Evolutionary conservation across 2,113 vertebrate species (phyloP).

Genomic region (Tragelaphus strepsiceros): DNA sequence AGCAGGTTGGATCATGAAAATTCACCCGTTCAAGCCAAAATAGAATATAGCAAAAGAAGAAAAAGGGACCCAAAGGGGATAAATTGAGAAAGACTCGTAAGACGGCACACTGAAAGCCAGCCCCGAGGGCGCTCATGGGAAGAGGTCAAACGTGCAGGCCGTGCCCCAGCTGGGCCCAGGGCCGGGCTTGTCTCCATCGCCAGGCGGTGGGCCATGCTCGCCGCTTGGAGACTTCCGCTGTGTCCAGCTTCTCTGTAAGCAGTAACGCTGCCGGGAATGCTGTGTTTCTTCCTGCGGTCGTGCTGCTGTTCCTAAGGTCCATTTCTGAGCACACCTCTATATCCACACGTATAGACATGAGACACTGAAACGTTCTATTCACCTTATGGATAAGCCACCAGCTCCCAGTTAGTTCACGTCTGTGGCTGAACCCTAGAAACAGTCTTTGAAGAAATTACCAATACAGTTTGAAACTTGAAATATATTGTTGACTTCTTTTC

Average conservation of each 20-base stretch:
- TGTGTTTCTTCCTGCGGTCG: accelerated
- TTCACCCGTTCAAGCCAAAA: not conserved
- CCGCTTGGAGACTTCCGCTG: not conserved
- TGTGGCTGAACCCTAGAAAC: not conserved
- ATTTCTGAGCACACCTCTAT: not conserved
- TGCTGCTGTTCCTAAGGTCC: not conserved
- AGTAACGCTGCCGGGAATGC: accelerated
- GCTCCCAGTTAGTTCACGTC: not conserved
- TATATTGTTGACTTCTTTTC: not conserved
- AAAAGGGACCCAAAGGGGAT: not conserved
- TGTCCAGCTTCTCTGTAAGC: not conserved
- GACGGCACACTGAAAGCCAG: not conserved
- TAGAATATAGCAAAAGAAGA: not conserved
- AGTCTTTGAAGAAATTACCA: not conserved
- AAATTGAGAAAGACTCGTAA: not conserved
- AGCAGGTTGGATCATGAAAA: not conserved
- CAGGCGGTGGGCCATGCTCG: accelerated
- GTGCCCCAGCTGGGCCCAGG: too few relatives aligned
- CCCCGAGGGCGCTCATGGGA: not conserved
- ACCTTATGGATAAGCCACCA: not conserved
- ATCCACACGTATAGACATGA: not conserved
- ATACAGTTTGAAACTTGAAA: not conserved
- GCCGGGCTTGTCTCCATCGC: not conserved
- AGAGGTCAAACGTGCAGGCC: too few relatives aligned
- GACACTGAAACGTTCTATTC: too few relatives aligned